Base-by-base conservation (phyloP, 2,113 vertebrate species). In the Periophthalmodon schlosseri region DNA sequence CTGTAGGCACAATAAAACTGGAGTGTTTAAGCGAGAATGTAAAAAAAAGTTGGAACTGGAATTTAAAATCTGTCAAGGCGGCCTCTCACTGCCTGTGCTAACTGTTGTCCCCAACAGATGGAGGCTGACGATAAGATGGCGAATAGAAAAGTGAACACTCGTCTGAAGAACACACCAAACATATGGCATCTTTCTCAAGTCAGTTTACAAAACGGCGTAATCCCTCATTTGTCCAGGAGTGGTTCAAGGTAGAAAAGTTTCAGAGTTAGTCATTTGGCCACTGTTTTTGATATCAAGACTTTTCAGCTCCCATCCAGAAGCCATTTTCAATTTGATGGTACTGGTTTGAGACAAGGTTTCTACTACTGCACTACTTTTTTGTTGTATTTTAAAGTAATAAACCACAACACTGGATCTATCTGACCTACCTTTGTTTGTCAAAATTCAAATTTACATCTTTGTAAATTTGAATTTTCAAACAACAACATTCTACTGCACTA, bases 71-170 rank as follows among this genome's bases (percentile, higher is more conserved):
- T 77, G 52, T 77, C 50, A 65, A 44, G 81, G 60, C 70, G 86
- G 82, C 84, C 86, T 34, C 49, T 46, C 33, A 58, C 68, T 57
- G 60, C 60, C 60, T 56, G 68, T 76, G 70, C 79, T 83, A 81
- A 72, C 68, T 80, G 68, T 64, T 63, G 56, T 73, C 74, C 76
- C 39, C 24, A 86, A 84, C 85, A 91, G 87, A 90, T 89, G 86
- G 86, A 73, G 75, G 76, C 46, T 73, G 75, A 85, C 66, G 28
- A 68, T 61, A 73, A 82, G 75, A 79, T 88, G 85, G 64, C 81
- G 78, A 77, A 78, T 77, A 52, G 63, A 77, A 83, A 70, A 74
- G 24, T 58, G 63, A 39, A 20, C 20, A 72, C 60, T 84, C 71
- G 39, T 21, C 68, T 23, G 23, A 49, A 52, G 1, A 0, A 77